Percentiles rank a stretch among this genome's conserved stretches.
phyloP scores from a whole-genome alignment of 2,113 vertebrate species.

The Albula glossodonta region DNA sequence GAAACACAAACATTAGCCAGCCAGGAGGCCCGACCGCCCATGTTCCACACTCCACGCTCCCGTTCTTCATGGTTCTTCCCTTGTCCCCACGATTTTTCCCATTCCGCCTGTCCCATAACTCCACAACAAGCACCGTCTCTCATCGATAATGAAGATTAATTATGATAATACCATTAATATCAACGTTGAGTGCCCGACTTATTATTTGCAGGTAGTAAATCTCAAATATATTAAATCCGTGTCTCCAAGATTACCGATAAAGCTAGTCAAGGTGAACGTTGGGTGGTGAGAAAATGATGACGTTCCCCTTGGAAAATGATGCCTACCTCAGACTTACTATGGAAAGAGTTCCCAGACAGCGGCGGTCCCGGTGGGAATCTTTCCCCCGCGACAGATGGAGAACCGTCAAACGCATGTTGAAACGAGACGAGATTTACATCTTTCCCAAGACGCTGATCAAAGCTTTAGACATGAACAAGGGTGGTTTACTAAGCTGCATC shows the following conservation, averaged over 20 bases:
- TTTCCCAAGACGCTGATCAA: conserved; percentile 23
- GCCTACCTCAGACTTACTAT: neutral
- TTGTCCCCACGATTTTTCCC: neutral
- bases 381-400: neutral
- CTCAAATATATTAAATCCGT: neutral
- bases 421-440: conserved; percentile 24
- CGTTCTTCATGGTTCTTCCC: neutral
- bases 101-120: neutral
- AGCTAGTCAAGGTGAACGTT: neutral
- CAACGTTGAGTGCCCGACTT: neutral
- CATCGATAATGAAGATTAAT: neutral
- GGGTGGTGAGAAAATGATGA: neutral
- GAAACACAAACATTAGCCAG: conserved; percentile 28
- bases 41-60: neutral
- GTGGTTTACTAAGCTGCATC: conserved; percentile 18
- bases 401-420: neutral
- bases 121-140: neutral
- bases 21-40: too few relatives aligned
- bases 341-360: neutral
- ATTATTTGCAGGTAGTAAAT: neutral
- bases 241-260: neutral
- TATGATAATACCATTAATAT: neutral
- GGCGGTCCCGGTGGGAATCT: neutral
- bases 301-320: neutral
- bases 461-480: conserved; percentile 12